phyloP scores from a whole-genome alignment of 1,140 invertebrate species.

The Rhopalosiphum maidis region DNA sequence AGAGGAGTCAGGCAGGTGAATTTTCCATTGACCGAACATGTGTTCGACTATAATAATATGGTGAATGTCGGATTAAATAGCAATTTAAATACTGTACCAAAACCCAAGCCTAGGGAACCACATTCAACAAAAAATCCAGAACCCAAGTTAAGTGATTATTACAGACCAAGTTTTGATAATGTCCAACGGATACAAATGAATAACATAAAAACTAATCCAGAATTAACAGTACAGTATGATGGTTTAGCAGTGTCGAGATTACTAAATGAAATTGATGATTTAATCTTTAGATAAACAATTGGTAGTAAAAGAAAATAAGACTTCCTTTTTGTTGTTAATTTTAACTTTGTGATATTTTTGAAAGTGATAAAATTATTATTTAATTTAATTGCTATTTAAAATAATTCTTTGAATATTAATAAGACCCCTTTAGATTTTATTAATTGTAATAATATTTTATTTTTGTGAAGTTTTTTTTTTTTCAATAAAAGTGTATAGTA shows the following conservation, averaged over 20 bases:
- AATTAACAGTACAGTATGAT: slow-evolving; percentile 42
- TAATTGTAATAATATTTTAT: neutral
- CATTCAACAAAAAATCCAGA: neutral
- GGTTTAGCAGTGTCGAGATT: slow-evolving; percentile 25
- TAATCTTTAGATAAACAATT: slow-evolving; percentile 16
- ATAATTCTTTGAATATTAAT: neutral
- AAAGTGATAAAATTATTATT: neutral
- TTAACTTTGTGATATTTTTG: neutral
- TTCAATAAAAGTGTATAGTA: neutral
- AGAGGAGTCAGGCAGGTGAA: neutral
- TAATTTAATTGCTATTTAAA: neutral
- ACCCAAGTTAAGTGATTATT: slow-evolving; percentile 47
- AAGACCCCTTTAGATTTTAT: neutral
- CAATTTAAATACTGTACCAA: neutral
- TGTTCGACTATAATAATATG: slow-evolving; percentile 33
- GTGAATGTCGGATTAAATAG: slow-evolving; percentile 32
- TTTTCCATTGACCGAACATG: neutral
- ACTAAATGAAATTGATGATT: slow-evolving; percentile 32
- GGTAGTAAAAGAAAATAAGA: neutral
- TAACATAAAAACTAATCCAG: neutral
- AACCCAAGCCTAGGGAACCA: neutral
- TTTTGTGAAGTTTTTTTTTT: neutral
- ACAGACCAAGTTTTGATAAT: slow-evolving; percentile 29
- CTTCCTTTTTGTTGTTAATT: neutral
- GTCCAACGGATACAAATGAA: slow-evolving; percentile 17